Evolutionary conservation across 2,797 vertebrate genomes (phyloP).

Genomic region (Gymnopithys bicolor): DNA sequence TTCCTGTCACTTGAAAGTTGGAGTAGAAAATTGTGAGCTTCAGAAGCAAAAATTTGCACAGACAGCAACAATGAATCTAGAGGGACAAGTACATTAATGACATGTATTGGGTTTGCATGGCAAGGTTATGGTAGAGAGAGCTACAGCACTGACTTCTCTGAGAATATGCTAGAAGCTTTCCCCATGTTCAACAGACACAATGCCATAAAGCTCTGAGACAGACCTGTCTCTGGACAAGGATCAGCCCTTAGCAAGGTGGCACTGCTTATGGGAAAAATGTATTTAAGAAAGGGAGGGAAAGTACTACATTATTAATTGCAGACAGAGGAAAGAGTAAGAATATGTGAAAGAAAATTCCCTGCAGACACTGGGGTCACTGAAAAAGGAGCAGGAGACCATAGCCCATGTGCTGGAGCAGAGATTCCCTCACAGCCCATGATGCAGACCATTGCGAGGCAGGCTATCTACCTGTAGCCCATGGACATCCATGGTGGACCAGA

Average conservation of each 20-base stretch:
- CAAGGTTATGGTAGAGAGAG: not conserved
- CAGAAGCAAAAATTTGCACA: not conserved
- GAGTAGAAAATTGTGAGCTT: not conserved
- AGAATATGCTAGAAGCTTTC: not conserved
- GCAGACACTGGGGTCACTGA: too few species aligned
- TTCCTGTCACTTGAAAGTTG: not conserved
- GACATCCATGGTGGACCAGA: not conserved
- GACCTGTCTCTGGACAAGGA: fast-evolving
- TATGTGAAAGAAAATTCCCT: not conserved
- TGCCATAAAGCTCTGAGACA: not conserved
- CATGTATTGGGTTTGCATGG: not conserved
- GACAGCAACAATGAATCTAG: not conserved
- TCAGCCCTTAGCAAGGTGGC: not conserved
- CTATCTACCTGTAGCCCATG: not conserved
- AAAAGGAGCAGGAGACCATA: not conserved
- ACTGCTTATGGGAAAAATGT: not conserved
- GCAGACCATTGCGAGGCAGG: not conserved
- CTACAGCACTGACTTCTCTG: not conserved
- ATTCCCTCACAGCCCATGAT: not conserved
- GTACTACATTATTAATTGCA: not conserved
- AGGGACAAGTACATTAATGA: not conserved
- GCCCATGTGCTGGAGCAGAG: not conserved
- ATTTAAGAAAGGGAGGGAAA: not conserved
- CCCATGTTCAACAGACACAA: not conserved
- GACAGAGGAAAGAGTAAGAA: not conserved